Percentiles rank a stretch among this genome's conserved stretches.
phyloP scores from a whole-genome alignment of 2,113 vertebrate species.

The Chaenocephalus aceratus region DNA sequence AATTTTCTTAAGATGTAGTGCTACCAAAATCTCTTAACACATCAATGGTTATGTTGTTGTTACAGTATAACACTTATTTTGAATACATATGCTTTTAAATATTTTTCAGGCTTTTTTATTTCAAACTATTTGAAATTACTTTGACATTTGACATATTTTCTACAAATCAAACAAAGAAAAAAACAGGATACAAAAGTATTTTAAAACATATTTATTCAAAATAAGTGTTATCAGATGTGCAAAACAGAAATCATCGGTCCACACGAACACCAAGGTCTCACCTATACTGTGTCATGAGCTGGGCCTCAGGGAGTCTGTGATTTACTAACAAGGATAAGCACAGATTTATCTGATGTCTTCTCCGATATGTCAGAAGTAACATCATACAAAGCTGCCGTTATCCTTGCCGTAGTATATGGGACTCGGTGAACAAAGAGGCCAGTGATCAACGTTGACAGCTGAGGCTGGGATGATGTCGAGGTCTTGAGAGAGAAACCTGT shows the following conservation, averaged over 20 bases:
- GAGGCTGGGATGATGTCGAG: neutral
- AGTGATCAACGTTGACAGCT: conserved; percentile 3
- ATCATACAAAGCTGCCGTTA: conserved; percentile 90
- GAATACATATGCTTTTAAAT: too few species aligned
- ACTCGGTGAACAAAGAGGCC: conserved; percentile 27
- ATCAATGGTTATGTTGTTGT: too few species aligned
- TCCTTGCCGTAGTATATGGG: conserved; percentile 68
- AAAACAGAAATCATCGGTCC: neutral
- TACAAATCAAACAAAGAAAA: too few species aligned
- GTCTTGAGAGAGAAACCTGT: neutral
- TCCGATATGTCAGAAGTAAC: conserved; percentile 85
- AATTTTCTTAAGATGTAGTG: too few species aligned
- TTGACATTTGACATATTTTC: too few species aligned
- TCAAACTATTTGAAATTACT: too few species aligned
- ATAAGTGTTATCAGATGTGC: neutral
- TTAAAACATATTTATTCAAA: too few species aligned
- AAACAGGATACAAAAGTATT: too few species aligned
- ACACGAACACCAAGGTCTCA: conserved; percentile 6
- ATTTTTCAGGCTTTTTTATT: too few species aligned
- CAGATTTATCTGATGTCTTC: conserved; percentile 92
- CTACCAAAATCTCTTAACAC: too few species aligned
- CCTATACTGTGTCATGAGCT: neutral
- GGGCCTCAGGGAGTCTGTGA: conserved; percentile 54
- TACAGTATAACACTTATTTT: too few species aligned
- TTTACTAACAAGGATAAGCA: conserved; percentile 86